Percentiles rank a stretch among this genome's conserved stretches.
Conservation (phyloP, 1,140 invertebrate genomes). For the Oncopeltus fasciatus region DNA sequence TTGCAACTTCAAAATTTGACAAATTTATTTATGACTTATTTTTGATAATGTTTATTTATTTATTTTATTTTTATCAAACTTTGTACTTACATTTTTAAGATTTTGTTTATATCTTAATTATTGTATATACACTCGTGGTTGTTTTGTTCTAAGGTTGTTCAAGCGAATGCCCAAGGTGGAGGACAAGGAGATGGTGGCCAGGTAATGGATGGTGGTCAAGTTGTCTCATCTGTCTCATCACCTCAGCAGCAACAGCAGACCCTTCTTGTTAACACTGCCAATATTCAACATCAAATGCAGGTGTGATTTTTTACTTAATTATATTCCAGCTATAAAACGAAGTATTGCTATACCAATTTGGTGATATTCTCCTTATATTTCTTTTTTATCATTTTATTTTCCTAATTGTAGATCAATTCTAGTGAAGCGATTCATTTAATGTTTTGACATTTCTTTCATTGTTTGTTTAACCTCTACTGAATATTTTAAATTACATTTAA, state of each 20-base stretch:
- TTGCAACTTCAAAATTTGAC: background rate
- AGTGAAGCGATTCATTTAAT: too few species aligned
- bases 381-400: too few species aligned
- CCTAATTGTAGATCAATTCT: too few species aligned
- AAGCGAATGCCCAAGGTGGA: background rate
- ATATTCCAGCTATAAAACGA: too few species aligned
- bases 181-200: background rate
- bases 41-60: background rate
- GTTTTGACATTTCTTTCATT: too few species aligned
- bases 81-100: background rate
- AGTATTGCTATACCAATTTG: too few species aligned
- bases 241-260: constrained; percentile 9
- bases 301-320: too few species aligned
- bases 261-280: constrained; percentile 17
- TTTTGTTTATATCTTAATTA: background rate
- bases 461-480: too few species aligned
- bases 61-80: background rate
- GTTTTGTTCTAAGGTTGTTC: background rate
- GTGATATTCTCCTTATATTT: too few species aligned
- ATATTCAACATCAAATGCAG: constrained; percentile 18
- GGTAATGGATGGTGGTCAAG: background rate
- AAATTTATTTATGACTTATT: background rate
- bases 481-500: too few species aligned
- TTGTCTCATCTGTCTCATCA: background rate
- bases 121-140: background rate